Evolutionary conservation across 2,113 vertebrate genomes (phyloP), one percentile per base, ranked within the genome.

Genomic region (Psittacara wagleri): DNA sequence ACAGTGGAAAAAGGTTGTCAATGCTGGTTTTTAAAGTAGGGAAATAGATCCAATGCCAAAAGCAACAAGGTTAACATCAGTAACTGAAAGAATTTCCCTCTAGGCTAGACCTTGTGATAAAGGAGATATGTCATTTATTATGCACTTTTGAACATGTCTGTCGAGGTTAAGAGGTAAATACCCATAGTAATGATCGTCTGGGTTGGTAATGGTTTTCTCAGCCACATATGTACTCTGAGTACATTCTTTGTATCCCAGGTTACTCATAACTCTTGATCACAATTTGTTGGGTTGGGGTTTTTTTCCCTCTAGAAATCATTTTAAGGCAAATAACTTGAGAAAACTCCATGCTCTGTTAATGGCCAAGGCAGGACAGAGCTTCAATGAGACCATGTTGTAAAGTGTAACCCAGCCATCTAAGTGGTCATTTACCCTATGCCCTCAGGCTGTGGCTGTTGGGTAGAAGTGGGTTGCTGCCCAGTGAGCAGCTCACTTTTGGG

Each of bases 11-110:
- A 96, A 95, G 80, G 75, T 94, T 95, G 88, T 92, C 95, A 90
- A 41, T 96, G 89, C 80, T 90, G 73, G 43, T 95, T 96, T 91
- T 88, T 75, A 83, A 95, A 94, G 81, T 15, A 78, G 44, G 20
- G 79, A 86, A 78, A 78, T 74, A 83, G 86, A 96, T 88, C 61
- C 55, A 67, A n/a, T 89, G 96, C 95, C 95, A 95, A 97, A 97
- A 95, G 68, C 78, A 97, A 95, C 87, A 87, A 49, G 5, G 8
- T 90, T 96, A 94, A 85, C 0, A 2, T 83, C 5, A 2, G 83
- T 75, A 88, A 68, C 74, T 79, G 35, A 90, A 83, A 90, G 57
- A 35, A 19, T 74, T 97, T 86, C 66, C 91, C 94, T 92, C 64
- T 39, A 52, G 96, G 94, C 94, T 95, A 95, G 94, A 83, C 44